Base-by-base conservation (phyloP, 2,888 invertebrate genomes). In the Arrhopalites spinosus region DNA sequence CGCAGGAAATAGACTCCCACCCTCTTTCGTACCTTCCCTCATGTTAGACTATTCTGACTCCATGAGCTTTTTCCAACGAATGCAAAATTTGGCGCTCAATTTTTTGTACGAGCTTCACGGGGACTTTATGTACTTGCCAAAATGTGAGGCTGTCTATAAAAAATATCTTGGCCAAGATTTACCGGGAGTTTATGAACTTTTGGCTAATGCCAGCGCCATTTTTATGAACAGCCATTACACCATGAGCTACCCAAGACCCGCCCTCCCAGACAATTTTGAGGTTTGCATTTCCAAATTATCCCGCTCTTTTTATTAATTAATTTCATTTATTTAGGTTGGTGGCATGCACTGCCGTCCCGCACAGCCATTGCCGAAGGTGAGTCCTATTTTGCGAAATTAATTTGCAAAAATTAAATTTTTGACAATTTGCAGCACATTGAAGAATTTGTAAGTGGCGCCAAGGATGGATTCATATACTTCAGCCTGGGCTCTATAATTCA, bases 161-260 rank as follows among this genome's bases (percentile, higher is more conserved):
- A 5, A 23, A 20, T 43, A 43, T 20, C 47, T 74, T 17, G 74
- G 74, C 20, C n/a, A 77, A 3, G 69, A 81, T 53, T 36, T 79
- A 17, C 83, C 83, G 5, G 77, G 77, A 13, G 45, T 81, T 20
- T 8, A 25, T 20, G 81, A 80, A 70, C 78, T 83, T 36, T 78
- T 79, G 61, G 73, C 75, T 45, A 83, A 82, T 75, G 77, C 78
- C 8, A 81, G 81, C 71, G 76, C 83, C 20, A 75, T 83, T 25
- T 73, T 83, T 20, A 76, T 79, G 56, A 67, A 67, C 23, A 43
- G 43, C n/a, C 66, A 67, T 43, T 45, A 20, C 43, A 43, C 66
- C 3, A 20, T 67, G 2, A 67, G 23, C 17, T 67, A 29, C 20
- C 43, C 66, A 43, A 27, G 66, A 36, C 66, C 66, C 1, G 43